phyloP scores from a whole-genome alignment of 2,113 vertebrate species.

The Platycercus adscitus region DNA sequence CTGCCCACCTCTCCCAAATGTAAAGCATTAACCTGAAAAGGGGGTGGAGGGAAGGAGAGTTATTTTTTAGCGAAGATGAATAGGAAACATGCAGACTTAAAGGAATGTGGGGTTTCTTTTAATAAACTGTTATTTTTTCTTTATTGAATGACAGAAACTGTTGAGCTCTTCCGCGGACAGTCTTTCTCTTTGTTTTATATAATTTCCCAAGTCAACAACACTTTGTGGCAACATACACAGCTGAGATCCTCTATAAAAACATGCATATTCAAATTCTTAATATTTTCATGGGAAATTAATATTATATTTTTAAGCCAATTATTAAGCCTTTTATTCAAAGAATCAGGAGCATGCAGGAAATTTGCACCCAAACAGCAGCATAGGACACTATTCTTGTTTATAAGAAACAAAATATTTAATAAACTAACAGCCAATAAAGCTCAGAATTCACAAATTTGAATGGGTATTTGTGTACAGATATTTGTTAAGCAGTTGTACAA shows the following conservation, averaged over 20 bases:
- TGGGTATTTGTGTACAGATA: neutral
- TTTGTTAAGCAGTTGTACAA: neutral
- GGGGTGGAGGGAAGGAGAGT: neutral
- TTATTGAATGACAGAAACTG: neutral
- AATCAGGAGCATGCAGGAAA: neutral
- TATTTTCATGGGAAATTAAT: neutral
- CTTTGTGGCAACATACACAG: neutral
- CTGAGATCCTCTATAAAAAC: neutral
- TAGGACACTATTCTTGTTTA: neutral
- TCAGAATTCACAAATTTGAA: neutral
- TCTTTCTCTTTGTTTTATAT: neutral
- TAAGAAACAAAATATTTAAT: neutral
- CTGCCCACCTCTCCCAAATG: neutral
- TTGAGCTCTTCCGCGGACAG: neutral
- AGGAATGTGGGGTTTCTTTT: accelerated
- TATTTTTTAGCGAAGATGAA: neutral
- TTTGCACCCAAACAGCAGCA: neutral
- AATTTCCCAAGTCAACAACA: neutral
- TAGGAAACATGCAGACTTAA: neutral
- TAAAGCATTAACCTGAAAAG: neutral
- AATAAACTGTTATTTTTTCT: neutral
- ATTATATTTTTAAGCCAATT: accelerated
- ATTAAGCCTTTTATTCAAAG: neutral
- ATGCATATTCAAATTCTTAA: neutral
- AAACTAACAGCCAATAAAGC: neutral